Base-by-base conservation (phyloP, 2,797 vertebrate species). In the Enteromius thamalakanensis region DNA sequence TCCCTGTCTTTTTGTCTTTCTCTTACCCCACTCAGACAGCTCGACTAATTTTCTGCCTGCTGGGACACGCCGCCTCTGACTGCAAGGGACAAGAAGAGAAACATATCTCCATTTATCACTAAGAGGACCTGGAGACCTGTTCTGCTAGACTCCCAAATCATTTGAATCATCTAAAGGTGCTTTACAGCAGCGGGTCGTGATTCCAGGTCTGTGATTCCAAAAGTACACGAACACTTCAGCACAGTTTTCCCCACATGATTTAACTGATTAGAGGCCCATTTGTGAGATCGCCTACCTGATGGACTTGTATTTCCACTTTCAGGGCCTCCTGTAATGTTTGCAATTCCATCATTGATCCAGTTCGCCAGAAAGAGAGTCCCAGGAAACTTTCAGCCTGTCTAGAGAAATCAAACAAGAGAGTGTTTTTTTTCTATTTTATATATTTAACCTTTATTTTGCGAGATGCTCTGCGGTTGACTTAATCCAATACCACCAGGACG, bases 291-390 rank as follows among this genome's bases (percentile, higher is more conserved):
- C 86, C 40, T 91, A 99, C 98, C 98, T 99, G 98, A 95, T 99
- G 98, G 96, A 98, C 95, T 94, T 99, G 98, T 95, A 99, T 99
- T 96, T 99, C 98, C 95, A 99, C 97, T 97, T 99, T 99, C 91
- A 99, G 96, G 89, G 98, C 98, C 94, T 99, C 98, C 96, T 99
- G 98, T 91, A 99, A 95, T 93, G 96, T 98, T 95, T 99, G 97
- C 92, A 99, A 93, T 95, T 99, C 98, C 98, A 99, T 99, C 94
- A 97, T 96, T 90, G 93, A 94, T 97, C 96, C 96, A 92, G 93
- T 94, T 93, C 93, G 91, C 95, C 93, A 95, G 96, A 93, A 95
- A 95, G 95, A 96, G 94, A 94, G 95, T 96, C 91, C 93, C 81
- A 85, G 90, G 84, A 90, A 90, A 87, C 84, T 90, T 93, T 94